A percentile compares a stretch with the other conserved stretches of the same genome.
Evolutionary conservation across 2,888 invertebrate genomes (phyloP).

Genomic region (Chaitophorus viminalis): DNA sequence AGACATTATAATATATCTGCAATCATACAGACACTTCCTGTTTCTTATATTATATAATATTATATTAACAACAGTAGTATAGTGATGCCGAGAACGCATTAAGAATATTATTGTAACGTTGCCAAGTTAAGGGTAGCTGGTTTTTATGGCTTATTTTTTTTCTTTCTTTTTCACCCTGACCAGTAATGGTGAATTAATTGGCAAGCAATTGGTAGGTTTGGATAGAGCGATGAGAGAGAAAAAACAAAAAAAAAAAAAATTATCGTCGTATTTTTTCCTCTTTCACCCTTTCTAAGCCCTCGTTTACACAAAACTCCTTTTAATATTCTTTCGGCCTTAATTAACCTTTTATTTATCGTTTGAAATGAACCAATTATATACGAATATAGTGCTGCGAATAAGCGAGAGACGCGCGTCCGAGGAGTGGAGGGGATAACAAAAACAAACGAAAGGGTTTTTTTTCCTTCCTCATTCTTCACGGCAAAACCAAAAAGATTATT

Average conservation of each 20-base stretch:
- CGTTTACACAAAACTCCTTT: conserved; percentile 61
- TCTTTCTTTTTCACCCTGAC: conserved; percentile 59
- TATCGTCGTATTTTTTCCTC: conserved; percentile 48
- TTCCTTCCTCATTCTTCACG: conserved; percentile 24
- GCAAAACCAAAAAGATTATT: conserved; percentile 49
- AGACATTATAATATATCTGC: background rate
- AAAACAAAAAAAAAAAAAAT: too few species aligned
- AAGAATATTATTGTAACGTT: conserved; percentile 61
- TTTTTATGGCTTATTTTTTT: conserved; percentile 61
- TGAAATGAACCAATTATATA: conserved; percentile 51
- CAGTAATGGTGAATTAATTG: conserved; percentile 60
- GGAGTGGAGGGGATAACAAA: background rate
- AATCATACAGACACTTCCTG: background rate
- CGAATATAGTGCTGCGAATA: background rate
- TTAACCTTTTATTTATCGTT: conserved; percentile 61
- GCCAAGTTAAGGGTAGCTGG: conserved; percentile 57
- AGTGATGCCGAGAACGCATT: conserved; percentile 37
- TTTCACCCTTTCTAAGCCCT: conserved; percentile 55
- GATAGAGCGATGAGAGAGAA: conserved; percentile 19
- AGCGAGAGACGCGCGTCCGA: background rate
- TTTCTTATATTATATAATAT: conserved; percentile 32
- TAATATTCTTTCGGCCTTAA: conserved; percentile 57
- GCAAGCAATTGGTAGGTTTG: conserved; percentile 57
- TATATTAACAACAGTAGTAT: conserved; percentile 41
- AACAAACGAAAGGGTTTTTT: conserved; percentile 52